These are phyloP conservation scores for Arremon brunneinucha DNA, from an alignment of 2,797 vertebrate species.

Conservation along the genomic window DNA sequence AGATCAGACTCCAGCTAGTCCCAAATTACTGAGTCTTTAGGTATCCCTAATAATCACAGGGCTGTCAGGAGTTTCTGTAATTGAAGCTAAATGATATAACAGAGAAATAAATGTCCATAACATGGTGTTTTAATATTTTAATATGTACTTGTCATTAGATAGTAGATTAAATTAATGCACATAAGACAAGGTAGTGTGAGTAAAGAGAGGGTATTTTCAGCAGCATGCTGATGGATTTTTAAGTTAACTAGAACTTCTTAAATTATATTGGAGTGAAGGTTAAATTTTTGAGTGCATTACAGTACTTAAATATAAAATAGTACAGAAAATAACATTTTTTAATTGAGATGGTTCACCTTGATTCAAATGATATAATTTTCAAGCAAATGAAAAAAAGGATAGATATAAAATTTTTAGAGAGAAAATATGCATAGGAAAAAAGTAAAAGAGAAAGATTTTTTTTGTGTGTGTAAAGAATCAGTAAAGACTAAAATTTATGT, in stretches of 20 bases:
- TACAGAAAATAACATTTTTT: not conserved
- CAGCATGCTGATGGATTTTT: not conserved
- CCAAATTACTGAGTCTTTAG: not conserved
- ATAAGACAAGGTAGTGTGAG: not conserved
- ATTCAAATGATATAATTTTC: not conserved
- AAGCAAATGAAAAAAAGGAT: not conserved
- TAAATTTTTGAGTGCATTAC: not conserved
- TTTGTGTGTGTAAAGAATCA: fast-evolving
- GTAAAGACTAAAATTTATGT: not conserved
- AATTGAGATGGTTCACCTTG: not conserved
- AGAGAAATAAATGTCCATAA: not conserved
- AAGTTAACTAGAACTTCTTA: not conserved
- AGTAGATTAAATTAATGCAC: not conserved
- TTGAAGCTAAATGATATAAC: not conserved
- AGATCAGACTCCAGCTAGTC: not conserved
- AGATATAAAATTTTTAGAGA: not conserved
- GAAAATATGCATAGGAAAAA: not conserved
- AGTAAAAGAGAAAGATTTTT: not conserved
- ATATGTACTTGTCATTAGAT: not conserved
- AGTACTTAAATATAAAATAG: not conserved
- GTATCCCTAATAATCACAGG: not conserved
- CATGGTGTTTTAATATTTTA: not conserved
- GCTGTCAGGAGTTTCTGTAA: not conserved
- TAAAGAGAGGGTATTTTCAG: not conserved
- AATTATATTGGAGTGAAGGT: not conserved